Evolutionary conservation across 2,888 invertebrate species (phyloP), one percentile per base, ranked within the genome.

Genomic region (Luffia ferchaultella): DNA sequence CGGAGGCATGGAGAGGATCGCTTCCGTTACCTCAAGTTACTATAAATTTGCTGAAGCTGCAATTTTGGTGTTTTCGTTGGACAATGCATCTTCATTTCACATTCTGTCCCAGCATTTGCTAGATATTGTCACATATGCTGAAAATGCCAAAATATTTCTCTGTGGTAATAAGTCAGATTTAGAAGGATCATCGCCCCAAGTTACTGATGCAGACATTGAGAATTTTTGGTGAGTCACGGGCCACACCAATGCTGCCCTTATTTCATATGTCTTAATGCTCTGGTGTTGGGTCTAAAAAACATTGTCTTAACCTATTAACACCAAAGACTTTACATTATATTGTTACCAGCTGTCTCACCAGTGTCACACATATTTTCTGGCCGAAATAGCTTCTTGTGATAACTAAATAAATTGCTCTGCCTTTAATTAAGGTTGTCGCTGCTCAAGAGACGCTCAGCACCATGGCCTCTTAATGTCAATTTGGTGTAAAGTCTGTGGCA

Each of bases 31-130:
- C 12, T 95, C 95, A 20, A 95, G 95, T 67, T 97, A 97, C 70
- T 97, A 96, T 72, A 96, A 97, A 77, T 96, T 96, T 79, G 94
- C 97, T 2, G 96, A 96, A 70, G 97, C 96, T 54, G 97, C 96
- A 52, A 90, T 97, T 61, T 83, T 97, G 55, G 96, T 96, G 3
- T 97, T 96, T 79, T 91, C 95, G 41, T 79, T 95, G 57, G 95
- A 96, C 67, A 95, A 95, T 82, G 90, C 93, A 7, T 93, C 96
- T 41, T 96, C 96, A 7, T 97, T 97, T 83, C 94, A 96, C 76
- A 88, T 94, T 18, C 73, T 97, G 43, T 95, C 96, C 42, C 96
- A 97, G 68, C 96, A 97, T 73, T 83, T 97, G 49, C 85, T 97
- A 49, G 97, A 97, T 67, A 95, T 96, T 64, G 95, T 96, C 1